Percentiles rank a stretch among this genome's conserved stretches.
Evolutionary conservation across 2,113 vertebrate species (phyloP).

Genomic region (Centropus unirufus): DNA sequence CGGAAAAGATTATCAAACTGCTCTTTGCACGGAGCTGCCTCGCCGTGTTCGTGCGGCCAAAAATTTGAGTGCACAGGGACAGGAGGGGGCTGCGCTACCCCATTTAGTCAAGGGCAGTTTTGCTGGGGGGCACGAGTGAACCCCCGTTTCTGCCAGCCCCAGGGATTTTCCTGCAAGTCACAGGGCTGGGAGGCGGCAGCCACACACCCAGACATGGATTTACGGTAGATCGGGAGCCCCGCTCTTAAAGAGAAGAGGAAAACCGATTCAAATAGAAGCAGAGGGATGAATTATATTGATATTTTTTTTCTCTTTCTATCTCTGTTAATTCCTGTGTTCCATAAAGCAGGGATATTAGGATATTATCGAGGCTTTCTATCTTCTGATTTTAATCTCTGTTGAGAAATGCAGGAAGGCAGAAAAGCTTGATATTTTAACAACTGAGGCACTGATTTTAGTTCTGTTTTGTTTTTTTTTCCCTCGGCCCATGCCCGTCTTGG

Average conservation of each 20-base stretch:
- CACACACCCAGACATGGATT: not conserved
- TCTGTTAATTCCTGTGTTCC: not conserved
- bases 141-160: fast-evolving
- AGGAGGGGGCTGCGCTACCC: not conserved
- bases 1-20: not conserved
- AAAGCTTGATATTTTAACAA: not conserved
- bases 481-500: not conserved
- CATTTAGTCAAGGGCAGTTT: not conserved
- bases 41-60: fast-evolving
- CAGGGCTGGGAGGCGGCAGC: not conserved
- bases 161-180: not conserved
- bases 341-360: not conserved
- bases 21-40: not conserved
- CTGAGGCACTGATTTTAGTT: not conserved
- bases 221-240: not conserved
- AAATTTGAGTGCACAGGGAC: not conserved
- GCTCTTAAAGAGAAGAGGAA: not conserved
- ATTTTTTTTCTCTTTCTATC: not conserved
- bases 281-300: not conserved
- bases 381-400: not conserved
- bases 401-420: not conserved
- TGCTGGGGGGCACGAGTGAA: fast-evolving
- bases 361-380: not conserved
- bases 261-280: not conserved
- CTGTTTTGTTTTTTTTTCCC: not conserved